These are phyloP conservation scores for Otis tarda DNA, from an alignment of 2,113 vertebrate genomes.

Conservation along the genomic window DNA sequence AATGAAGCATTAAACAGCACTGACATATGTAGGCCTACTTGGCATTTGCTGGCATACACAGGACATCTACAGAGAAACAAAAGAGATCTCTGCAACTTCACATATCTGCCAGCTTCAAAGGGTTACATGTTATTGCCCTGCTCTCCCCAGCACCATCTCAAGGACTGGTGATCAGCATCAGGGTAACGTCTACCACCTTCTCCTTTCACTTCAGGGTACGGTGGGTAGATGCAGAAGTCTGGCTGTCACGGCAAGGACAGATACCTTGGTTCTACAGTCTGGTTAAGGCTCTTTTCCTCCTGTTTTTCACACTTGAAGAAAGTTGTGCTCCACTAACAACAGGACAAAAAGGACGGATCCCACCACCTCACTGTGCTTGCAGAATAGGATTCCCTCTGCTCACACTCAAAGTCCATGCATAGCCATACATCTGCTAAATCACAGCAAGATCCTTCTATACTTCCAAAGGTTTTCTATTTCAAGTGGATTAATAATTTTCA, in stretches of 20 bases:
- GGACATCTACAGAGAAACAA: background rate
- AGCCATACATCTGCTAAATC: background rate
- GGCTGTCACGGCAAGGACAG: fast-evolving
- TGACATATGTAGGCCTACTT: background rate
- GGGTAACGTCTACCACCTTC: background rate
- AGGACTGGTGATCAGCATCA: background rate
- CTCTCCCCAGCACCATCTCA: background rate
- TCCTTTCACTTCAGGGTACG: background rate
- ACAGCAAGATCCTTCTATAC: background rate
- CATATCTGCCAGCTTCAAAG: background rate
- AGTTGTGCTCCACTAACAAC: background rate
- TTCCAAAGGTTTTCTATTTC: conserved; percentile 15
- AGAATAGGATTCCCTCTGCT: background rate
- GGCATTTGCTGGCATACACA: background rate
- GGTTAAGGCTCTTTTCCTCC: background rate
- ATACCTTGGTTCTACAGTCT: background rate
- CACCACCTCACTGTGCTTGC: background rate
- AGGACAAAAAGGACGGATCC: background rate
- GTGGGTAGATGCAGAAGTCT: background rate
- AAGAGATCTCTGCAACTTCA: background rate
- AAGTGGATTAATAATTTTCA: conserved; percentile 26
- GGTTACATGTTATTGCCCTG: background rate
- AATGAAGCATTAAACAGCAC: background rate
- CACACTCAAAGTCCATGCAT: background rate
- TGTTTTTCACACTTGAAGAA: background rate